Conservation (phyloP, 2,113 vertebrate species). For the Micromys minutus region DNA sequence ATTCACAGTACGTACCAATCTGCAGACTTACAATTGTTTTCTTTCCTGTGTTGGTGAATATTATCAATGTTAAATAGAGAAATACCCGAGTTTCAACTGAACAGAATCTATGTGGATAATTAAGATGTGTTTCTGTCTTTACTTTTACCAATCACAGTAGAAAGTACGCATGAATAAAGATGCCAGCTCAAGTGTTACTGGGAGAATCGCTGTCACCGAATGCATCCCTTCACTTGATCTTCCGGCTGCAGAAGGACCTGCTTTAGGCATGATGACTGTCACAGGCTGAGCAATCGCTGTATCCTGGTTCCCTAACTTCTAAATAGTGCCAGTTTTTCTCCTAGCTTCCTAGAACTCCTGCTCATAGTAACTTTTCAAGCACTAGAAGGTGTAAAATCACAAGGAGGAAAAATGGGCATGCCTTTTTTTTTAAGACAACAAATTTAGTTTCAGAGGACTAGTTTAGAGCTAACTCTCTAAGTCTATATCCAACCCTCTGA, state of each 20-base stretch:
- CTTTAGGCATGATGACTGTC: neutral
- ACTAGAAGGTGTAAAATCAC: neutral
- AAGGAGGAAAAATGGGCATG: neutral
- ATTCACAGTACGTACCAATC: conserved; percentile 11
- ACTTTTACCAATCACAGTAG: neutral
- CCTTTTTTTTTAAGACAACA: neutral
- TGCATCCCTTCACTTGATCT: neutral
- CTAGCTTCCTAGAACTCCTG: neutral
- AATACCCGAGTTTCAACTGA: conserved; percentile 7
- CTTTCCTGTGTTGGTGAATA: conserved; percentile 9
- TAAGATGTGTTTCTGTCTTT: neutral
- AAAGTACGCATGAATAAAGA: neutral
- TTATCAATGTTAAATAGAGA: conserved; percentile 43
- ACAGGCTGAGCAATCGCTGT: neutral
- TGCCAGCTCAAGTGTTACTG: neutral
- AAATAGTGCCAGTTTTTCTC: neutral
- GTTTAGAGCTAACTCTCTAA: neutral
- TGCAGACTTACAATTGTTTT: conserved; percentile 31
- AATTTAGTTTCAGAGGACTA: neutral
- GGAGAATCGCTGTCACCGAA: neutral
- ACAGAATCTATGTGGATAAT: neutral
- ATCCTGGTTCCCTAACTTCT: no score
- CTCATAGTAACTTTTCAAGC: neutral
- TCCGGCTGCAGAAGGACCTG: neutral
- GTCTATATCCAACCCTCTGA: neutral